Base-by-base conservation (phyloP, 2,888 invertebrate species). In the Odontocerum albicorne region DNA sequence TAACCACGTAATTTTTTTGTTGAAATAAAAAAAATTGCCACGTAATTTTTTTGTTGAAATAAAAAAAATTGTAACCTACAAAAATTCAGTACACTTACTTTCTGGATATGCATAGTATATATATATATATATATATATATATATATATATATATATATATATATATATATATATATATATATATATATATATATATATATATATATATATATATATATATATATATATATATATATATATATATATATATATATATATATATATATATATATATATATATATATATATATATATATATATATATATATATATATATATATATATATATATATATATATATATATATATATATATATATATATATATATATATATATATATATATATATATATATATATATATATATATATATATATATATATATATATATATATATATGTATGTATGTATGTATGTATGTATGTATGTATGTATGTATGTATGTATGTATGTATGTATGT, bases 341-440 rank as follows among this genome's bases (percentile, higher is more conserved):
- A 27, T 27, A 27, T 35, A n/a, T 35, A 35, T 35, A 35, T n/a
- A 35, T n/a, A 35, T n/a, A 15, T 13, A 38, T 38, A 15, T 38
- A 15, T 38, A 38, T 13, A 4, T 13, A 38, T 15, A 15, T 13
- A 38, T 4, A 38, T 38, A 15, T 13, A 38, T 38, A 15, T 38
- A 15, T 13, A 38, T 38, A 38, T 13, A 15, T 38, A 13, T 13
- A 15, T 38, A 15, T n/a, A 15, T 13, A 38, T 38, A 15, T 38
- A 13, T 38, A 15, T 38, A 15, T 38, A 17, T 38, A 38, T 35
- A 12, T 35, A 35, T 35, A 15, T 15, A 16, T 27, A 27, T 10
- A 27, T 27, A 27, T 27, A 27, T 27, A 27, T 27, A 27, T 27
- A 27, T 27, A 27, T 27, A 27, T 27, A 27, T 27, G 10, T 27